Evolutionary conservation across 2,797 vertebrate species (phyloP).

Genomic region (Oreochromis grahami): DNA sequence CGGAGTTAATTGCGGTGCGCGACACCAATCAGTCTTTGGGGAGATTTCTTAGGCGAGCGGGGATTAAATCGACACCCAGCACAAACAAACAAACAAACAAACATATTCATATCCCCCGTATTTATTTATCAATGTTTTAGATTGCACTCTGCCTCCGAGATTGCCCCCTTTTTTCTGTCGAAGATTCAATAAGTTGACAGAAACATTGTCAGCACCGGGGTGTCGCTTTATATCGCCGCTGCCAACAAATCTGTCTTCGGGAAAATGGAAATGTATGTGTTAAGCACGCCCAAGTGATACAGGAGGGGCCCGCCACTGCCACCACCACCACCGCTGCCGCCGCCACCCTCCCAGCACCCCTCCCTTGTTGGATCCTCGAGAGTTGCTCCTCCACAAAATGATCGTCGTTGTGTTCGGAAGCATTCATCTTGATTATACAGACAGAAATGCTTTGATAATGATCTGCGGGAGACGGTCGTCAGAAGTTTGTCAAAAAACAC

Average conservation of each 20-base stretch:
- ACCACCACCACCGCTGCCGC: neutral
- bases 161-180: conserved; percentile 66
- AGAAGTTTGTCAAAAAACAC: conserved; percentile 74
- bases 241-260: conserved; percentile 71
- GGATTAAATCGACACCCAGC: conserved; percentile 69
- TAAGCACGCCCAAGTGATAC: conserved; percentile 41
- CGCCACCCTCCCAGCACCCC: neutral
- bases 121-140: conserved; percentile 82
- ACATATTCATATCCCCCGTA: conserved; percentile 74
- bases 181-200: conserved; percentile 80
- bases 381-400: conserved; percentile 52
- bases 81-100: conserved; percentile 79
- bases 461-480: conserved; percentile 72
- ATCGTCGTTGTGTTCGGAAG: conserved; percentile 60
- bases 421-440: conserved; percentile 78
- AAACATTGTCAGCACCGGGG: conserved; percentile 73
- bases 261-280: conserved; percentile 71
- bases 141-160: conserved; percentile 69
- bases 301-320: neutral
- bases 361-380: conserved; percentile 33
- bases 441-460: conserved; percentile 76
- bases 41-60: conserved; percentile 56
- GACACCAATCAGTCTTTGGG: conserved; percentile 81
- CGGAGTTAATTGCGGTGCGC: conserved; percentile 90
- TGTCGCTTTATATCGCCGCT: conserved; percentile 66